phyloP scores from a whole-genome alignment of 2,888 invertebrate species.

The Tiphia femorata region DNA sequence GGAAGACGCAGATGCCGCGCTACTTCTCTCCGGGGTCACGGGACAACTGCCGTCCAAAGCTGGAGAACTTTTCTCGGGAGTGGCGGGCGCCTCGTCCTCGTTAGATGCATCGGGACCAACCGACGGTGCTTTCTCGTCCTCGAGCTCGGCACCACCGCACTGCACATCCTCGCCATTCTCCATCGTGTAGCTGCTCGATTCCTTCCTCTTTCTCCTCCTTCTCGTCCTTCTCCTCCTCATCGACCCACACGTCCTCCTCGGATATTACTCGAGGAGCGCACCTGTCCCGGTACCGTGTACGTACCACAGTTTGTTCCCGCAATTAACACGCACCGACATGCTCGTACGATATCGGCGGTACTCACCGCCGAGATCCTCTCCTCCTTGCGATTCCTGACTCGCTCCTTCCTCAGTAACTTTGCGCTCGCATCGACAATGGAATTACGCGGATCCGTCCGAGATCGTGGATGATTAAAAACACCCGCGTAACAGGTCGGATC shows the following conservation, averaged over 20 bases:
- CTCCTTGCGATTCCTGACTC: no score
- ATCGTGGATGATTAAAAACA: no score
- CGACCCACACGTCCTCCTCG: slow-evolving; percentile 36
- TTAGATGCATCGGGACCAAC: not conserved
- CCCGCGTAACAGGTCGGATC: no score
- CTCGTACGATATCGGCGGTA: no score
- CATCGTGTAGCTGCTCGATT: slow-evolving; percentile 23
- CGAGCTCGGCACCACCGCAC: slow-evolving; percentile 7
- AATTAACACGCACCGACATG: slow-evolving; percentile 26
- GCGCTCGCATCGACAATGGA: no score
- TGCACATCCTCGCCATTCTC: slow-evolving; percentile 29
- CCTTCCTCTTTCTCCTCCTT: slow-evolving; percentile 27
- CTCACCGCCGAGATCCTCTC: no score
- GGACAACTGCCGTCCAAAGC: slow-evolving; percentile 3
- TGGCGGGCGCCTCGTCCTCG: slow-evolving; percentile 15
- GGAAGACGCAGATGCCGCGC: not conserved
- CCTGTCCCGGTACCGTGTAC: slow-evolving; percentile 25
- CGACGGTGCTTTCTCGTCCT: not conserved
- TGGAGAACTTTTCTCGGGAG: not conserved
- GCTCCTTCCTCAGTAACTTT: no score
- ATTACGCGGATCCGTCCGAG: no score
- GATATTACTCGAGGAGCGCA: slow-evolving; percentile 30
- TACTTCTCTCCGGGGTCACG: not conserved
- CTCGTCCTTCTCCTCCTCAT: slow-evolving; percentile 34
- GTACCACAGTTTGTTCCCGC: slow-evolving; percentile 30